Conservation (phyloP, 1,140 invertebrate species). For the Bactericera cockerelli region DNA sequence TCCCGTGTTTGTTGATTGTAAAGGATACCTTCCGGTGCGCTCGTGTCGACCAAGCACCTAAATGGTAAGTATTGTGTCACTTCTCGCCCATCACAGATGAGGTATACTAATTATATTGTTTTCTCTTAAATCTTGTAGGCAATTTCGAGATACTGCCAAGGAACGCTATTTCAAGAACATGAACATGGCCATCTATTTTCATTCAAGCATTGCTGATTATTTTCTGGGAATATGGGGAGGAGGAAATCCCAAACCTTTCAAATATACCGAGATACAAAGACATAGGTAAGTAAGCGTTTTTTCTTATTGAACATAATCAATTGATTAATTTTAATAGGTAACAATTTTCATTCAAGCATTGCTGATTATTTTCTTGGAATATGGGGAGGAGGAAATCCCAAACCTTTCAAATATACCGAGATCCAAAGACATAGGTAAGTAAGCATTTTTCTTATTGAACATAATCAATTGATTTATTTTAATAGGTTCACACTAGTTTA, state of each 20-base stretch:
- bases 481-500: too few relatives aligned
- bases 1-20: too few relatives aligned
- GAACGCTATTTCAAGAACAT: conserved; percentile 95
- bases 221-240: conserved; percentile 93
- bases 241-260: conserved; percentile 85
- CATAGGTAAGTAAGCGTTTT: conserved; percentile 62
- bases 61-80: too few relatives aligned
- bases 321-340: too few relatives aligned
- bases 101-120: too few relatives aligned
- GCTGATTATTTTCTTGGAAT: conserved; percentile 97
- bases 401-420: conserved; percentile 94
- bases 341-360: conserved; percentile 92
- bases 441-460: too few relatives aligned
- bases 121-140: conserved; percentile 35
- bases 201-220: conserved; percentile 95
- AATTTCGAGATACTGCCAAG: conserved; percentile 83
- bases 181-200: conserved; percentile 90
- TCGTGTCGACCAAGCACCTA: too few relatives aligned
- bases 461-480: too few relatives aligned
- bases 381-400: conserved; percentile 85
- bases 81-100: too few relatives aligned
- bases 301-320: too few relatives aligned
- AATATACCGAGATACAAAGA: conserved; percentile 90
- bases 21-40: too few relatives aligned
- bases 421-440: conserved; percentile 73